Base-by-base conservation (phyloP, 2,797 vertebrate genomes). In the Telmatherina bonti region DNA sequence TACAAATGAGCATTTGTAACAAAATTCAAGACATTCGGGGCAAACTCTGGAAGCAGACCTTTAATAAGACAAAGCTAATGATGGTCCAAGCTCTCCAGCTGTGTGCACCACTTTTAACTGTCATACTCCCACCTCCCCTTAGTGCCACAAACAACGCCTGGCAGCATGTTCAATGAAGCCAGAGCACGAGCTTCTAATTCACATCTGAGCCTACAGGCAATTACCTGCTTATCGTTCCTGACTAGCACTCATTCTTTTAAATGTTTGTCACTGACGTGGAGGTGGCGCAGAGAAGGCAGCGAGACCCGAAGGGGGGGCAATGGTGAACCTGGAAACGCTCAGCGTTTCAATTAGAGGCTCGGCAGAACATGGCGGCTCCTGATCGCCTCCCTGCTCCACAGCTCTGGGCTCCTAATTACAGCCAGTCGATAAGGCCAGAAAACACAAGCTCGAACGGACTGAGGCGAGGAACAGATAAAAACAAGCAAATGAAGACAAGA, bases 321-420 rank as follows among this genome's bases (percentile, higher is more conserved):
- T 13, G 55, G 61, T 27, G 70, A 80, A 79, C 74, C 78, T 76
- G 78, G 78, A 79, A 74, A 82, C 3, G 62, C 76, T 89, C 78
- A 78, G 78, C 57, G 76, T 90, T 91, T 91, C 89, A 93, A 92
- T 91, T 92, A 91, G 88, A 79, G 82, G 60, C 81, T 78, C 47
- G 47, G 73, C 8, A 60, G 80, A 90, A 91, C 86, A 82, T 60
- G 84, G 83, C 43, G 79, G 67, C 78, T 85, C 79, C 78, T 57
- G 81, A 88, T 85, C 74, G 70, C 59, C 84, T 79, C 73, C 85
- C 81, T 78, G 86, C 88, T 85, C 66, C 27, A 2, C 63, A 24
- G 85, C 86, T 77, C 79, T 12, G 62, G 76, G 83, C 51, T 69
- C 62, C 85, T 87, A 88, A 92, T 92, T 90, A 86, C 70, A 74